These are phyloP conservation scores for Uropsilus gracilis DNA, from an alignment of 2,113 vertebrate species.

Conservation along the genomic window DNA sequence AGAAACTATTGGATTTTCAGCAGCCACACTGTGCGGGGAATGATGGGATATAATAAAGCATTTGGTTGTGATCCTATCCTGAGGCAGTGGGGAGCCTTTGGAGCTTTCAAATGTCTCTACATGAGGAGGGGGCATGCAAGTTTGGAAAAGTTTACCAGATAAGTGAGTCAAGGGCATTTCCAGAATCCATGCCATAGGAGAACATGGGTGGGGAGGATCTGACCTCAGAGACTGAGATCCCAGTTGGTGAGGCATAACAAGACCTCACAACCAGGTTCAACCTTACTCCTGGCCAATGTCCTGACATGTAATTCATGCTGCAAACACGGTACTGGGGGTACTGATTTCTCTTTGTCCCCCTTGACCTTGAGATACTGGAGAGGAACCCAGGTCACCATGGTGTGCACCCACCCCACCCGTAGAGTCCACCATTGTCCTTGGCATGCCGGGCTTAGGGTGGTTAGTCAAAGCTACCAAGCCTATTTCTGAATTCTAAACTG, in stretches of 20 bases:
- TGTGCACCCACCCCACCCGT: neutral
- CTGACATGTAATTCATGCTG: neutral
- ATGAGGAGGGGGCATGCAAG: neutral
- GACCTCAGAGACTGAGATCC: neutral
- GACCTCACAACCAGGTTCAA: neutral
- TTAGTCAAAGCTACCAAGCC: neutral
- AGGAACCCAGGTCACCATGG: fast-evolving
- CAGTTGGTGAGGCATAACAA: neutral
- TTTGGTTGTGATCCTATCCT: neutral
- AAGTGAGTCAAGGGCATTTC: neutral
- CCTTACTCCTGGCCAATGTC: neutral
- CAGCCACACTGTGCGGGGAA: fast-evolving
- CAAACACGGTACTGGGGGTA: neutral
- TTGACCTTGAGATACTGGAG: neutral
- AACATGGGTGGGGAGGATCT: no score
- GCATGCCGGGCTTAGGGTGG: neutral
- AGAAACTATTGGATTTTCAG: no score
- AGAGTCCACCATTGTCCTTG: neutral
- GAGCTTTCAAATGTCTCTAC: neutral
- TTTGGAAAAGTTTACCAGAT: no score
- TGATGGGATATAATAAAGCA: no score
- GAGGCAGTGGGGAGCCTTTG: neutral
- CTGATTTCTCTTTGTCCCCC: neutral
- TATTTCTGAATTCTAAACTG: neutral
- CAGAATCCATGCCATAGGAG: fast-evolving